Base-by-base conservation (phyloP, 2,888 invertebrate species). In the Molanna angustata region DNA sequence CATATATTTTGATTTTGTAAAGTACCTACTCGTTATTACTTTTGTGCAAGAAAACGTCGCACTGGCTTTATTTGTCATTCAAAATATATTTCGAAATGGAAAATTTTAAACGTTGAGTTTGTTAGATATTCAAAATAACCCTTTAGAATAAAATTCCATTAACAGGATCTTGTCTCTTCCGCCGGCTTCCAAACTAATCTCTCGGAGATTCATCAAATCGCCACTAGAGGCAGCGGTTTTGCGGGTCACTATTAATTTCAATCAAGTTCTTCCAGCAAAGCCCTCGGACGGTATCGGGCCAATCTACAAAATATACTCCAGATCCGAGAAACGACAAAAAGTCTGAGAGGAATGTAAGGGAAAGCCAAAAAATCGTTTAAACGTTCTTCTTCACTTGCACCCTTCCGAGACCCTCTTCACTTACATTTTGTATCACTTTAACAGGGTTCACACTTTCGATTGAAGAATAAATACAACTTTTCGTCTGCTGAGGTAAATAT, bases 161-260 rank as follows among this genome's bases (percentile, higher is more conserved):
- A n/a, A n/a, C n/a, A n/a, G n/a, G n/a, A n/a, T n/a, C n/a, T n/a
- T n/a, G n/a, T n/a, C n/a, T n/a, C n/a, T n/a, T n/a, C n/a, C n/a
- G n/a, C n/a, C 9, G 9, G 31, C 44, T 32, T 33, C 20, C 14
- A 18, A 18, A 13, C 6, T 9, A 44, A 44, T 33, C 31, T 44
- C 32, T 18, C 32, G 19, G 31, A 32, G 20, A 9, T 32, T 41
- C 49, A 31, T 37, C 46, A 35, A 20, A 43, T 18, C 35, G 16
- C 27, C 40, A n/a, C n/a, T n/a, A n/a, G n/a, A n/a, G n/a, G n/a
- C n/a, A 17, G 22, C 40, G 31, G 44, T 19, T 16, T 17, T 44
- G 32, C 44, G n/a, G 32, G 18, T 17, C 19, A 32, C 49, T 49
- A 49, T 49, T 49, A 49, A 49, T 49, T 40, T 49, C 49, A 49